Percentiles rank a stretch among this genome's conserved stretches.
Conservation (phyloP, 2,888 invertebrate species). For the Oxyteleia sp. region DNA sequence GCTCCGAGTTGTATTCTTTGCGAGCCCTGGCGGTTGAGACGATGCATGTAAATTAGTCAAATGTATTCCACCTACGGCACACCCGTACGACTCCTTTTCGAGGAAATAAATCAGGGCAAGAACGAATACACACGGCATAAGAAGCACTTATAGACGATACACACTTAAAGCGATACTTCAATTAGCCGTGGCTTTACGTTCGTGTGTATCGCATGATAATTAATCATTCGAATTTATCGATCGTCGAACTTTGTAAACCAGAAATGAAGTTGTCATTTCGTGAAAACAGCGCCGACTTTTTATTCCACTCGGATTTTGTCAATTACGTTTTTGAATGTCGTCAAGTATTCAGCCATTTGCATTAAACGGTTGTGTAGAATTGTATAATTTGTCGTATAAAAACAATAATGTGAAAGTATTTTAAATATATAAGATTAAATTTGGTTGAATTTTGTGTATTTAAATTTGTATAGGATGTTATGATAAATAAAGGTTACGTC, state of each 20-base stretch:
- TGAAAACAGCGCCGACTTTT: conserved; percentile 46
- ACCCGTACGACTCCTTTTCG: conserved; percentile 59
- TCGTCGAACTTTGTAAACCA: conserved; percentile 65
- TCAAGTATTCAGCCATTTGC: no score
- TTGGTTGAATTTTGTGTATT: no score
- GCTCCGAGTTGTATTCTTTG: conserved; percentile 69
- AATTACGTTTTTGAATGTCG: not conserved
- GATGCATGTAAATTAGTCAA: conserved; percentile 75
- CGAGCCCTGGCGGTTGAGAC: conserved; percentile 52
- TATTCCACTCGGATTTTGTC: conserved; percentile 18
- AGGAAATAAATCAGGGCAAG: conserved; percentile 65
- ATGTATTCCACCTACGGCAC: conserved; percentile 75
- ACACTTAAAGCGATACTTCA: conserved; percentile 61
- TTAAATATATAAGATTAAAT: not conserved
- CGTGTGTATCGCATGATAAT: conserved; percentile 55
- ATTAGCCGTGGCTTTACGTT: conserved; percentile 56
- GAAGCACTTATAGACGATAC: conserved; percentile 55
- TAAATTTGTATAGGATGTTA: no score
- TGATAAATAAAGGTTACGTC: not conserved
- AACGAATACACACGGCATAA: conserved; percentile 50
- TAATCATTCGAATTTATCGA: conserved; percentile 64
- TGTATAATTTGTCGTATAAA: no score
- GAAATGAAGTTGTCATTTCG: conserved; percentile 61
- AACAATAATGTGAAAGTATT: no score
- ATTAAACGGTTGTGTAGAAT: not conserved